Evolutionary conservation across 2,113 vertebrate species (phyloP).

Genomic region (Cariama cristata): DNA sequence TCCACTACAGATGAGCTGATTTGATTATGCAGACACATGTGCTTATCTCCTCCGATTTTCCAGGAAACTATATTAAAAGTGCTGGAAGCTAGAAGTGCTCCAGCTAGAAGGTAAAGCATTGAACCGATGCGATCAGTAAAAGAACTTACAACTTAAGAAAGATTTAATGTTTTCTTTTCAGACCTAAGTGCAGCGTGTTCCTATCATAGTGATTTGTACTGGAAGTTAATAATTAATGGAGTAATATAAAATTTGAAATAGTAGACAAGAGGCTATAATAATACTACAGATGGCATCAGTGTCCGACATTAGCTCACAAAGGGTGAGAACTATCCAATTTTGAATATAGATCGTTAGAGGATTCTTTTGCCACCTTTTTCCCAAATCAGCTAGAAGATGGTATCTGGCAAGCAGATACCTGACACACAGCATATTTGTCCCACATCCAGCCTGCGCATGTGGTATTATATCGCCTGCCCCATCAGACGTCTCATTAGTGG

Average conservation of each 20-base stretch:
- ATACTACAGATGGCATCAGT: neutral
- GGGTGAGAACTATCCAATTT: neutral
- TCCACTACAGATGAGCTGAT: neutral
- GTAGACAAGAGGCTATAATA: neutral
- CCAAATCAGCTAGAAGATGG: neutral
- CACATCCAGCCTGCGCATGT: neutral
- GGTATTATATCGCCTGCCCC: neutral
- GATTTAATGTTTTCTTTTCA: conserved; percentile 13
- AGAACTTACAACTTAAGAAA: neutral
- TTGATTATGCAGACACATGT: neutral
- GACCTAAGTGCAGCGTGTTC: neutral
- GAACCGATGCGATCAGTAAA: neutral
- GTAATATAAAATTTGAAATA: neutral
- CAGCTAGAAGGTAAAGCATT: neutral
- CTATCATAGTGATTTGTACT: neutral
- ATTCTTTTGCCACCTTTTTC: neutral
- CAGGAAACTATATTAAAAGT: neutral
- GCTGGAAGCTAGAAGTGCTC: neutral
- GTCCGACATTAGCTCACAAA: neutral
- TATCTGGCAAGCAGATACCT: neutral
- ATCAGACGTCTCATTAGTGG: neutral
- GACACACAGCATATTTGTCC: neutral
- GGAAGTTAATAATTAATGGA: conserved; percentile 11
- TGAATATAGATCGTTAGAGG: neutral
- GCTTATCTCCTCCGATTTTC: neutral